Percentiles rank a stretch among this genome's conserved stretches.
Conservation (phyloP, 2,113 vertebrate genomes). For the Cavia aperea region DNA sequence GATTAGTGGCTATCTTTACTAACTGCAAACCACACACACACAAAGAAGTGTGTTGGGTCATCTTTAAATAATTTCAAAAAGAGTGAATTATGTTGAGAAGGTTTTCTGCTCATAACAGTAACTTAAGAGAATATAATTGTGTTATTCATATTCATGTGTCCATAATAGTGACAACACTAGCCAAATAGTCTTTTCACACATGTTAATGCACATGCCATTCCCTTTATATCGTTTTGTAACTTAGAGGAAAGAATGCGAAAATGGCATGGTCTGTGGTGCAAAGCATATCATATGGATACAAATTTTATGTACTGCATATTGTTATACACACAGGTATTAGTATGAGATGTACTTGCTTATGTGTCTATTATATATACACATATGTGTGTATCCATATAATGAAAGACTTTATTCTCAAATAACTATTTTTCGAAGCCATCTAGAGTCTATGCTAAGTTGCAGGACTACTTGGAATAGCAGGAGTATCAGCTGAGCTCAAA, state of each 20-base stretch:
- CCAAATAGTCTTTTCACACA: background rate
- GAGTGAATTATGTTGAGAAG: background rate
- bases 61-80: conserved; percentile 37
- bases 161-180: background rate
- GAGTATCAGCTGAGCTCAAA: background rate
- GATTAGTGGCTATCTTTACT: background rate
- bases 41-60: background rate
- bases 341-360: background rate
- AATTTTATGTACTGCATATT: background rate
- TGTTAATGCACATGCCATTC: conserved; percentile 8
- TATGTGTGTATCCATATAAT: background rate
- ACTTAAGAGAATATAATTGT: conserved; percentile 16
- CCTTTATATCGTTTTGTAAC: conserved; percentile 21
- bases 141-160: conserved; percentile 24
- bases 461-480: background rate
- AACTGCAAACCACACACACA: background rate
- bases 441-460: background rate
- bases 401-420: background rate
- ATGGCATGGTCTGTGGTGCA: background rate
- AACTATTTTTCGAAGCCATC: conserved; percentile 17
- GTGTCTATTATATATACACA: background rate
- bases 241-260: conserved; percentile 32
- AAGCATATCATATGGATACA: background rate
- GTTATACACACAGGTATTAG: background rate
- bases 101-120: background rate